These are phyloP conservation scores for Toxonevra muliebris DNA, from an alignment of 2,888 invertebrate genomes.

Conservation along the genomic window DNA sequence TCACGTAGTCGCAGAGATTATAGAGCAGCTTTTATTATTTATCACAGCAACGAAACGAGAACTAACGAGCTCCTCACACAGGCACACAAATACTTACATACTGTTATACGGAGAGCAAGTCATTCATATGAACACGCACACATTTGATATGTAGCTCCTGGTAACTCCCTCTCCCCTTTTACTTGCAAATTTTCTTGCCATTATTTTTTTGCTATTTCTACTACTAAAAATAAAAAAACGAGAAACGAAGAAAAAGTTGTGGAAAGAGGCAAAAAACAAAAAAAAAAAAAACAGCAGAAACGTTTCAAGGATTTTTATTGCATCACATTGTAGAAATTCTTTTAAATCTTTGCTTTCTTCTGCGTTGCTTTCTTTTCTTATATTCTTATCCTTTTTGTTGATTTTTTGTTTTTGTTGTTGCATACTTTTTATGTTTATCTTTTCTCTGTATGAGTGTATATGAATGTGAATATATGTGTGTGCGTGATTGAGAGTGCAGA, in stretches of 20 bases:
- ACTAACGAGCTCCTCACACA: conserved; percentile 36
- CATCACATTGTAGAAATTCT: conserved; percentile 58
- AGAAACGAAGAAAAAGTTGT: neutral
- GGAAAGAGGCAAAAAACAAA: neutral
- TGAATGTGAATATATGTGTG: neutral
- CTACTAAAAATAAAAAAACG: neutral
- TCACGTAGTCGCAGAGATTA: conserved; percentile 65
- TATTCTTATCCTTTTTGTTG: conserved; percentile 15
- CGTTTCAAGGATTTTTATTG: conserved; percentile 57
- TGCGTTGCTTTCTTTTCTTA: conserved; percentile 22
- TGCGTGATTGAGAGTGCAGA: neutral
- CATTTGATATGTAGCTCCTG: conserved; percentile 16
- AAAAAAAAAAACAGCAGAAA: conserved; percentile 8
- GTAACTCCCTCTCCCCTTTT: conserved; percentile 16
- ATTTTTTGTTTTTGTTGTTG: conserved; percentile 4
- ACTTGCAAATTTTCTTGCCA: too few species aligned
- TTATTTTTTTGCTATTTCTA: neutral
- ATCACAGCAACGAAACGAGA: conserved; percentile 53
- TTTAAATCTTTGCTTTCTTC: conserved; percentile 58
- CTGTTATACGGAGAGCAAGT: too few species aligned
- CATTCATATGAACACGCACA: neutral
- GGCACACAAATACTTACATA: conserved; percentile 9
- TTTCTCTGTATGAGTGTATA: neutral
- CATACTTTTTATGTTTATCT: conserved; percentile 2
- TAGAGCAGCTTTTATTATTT: conserved; percentile 55